phyloP scores from a whole-genome alignment of 1,140 invertebrate genomes.

The Trachymyrmex cornetzi region DNA sequence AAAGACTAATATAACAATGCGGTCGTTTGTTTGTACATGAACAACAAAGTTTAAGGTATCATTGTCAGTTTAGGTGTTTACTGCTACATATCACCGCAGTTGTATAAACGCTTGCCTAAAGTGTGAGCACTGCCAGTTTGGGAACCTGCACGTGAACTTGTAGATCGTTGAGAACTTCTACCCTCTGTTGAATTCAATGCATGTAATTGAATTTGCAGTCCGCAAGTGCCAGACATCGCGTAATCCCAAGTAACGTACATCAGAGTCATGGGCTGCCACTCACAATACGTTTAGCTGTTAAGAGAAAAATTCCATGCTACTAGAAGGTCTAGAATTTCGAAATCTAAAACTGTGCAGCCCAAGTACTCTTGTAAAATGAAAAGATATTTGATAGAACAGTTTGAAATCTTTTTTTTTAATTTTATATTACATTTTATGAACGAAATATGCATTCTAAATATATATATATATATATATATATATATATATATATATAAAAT shows the following conservation, averaged over 20 bases:
- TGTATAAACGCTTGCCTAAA: constrained; percentile 44
- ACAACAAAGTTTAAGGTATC: constrained; percentile 31
- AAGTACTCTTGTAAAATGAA: not conserved
- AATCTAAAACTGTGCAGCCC: not conserved
- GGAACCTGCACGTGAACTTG: constrained; percentile 47
- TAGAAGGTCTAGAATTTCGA: not conserved
- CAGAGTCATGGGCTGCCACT: constrained; percentile 17
- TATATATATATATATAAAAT: not conserved
- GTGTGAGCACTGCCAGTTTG: constrained; percentile 52
- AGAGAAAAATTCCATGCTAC: not conserved
- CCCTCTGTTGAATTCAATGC: constrained; percentile 58
- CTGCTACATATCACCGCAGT: constrained; percentile 37
- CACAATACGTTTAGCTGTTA: constrained; percentile 16
- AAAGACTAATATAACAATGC: constrained; percentile 1
- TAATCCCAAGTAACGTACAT: constrained; percentile 61
- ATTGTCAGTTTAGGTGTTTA: constrained; percentile 52
- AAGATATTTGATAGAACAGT: not conserved
- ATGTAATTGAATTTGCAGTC: constrained; percentile 70
- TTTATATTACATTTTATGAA: not conserved
- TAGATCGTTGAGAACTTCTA: constrained; percentile 48
- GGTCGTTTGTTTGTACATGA: constrained; percentile 5
- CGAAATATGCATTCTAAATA: not conserved
- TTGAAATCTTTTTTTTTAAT: not conserved
- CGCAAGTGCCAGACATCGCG: constrained; percentile 60
- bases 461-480: not conserved